Base-by-base conservation (phyloP, 2,888 invertebrate genomes). In the Vesta saturnalis region DNA sequence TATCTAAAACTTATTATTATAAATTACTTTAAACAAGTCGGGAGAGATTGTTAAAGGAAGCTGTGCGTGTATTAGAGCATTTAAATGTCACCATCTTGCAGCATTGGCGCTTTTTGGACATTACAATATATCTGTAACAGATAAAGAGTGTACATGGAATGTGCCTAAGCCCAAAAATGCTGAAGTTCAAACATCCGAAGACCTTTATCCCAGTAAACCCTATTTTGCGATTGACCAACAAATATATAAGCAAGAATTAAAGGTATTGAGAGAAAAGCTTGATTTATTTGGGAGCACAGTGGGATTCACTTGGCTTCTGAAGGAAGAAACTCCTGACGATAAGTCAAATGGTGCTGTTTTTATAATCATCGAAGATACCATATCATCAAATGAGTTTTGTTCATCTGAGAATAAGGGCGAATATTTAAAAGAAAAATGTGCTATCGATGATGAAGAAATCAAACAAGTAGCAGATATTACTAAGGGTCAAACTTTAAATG, bases 261-360 rank as follows among this genome's bases (percentile, higher is more conserved):
- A 14, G 3, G 21, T 1, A 10, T 54, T 54, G 18, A 19, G n/a
- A 19, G n/a, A 30, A 30, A 23, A 56, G 10, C 21, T 30, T 14
- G 15, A 19, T n/a, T 18, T 35, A 14, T 10, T 39, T 62, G 22
- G 62, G 16, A 14, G 6, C 30, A 35, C 21, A 43, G 35, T 62
- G 12, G 62, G 55, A 19, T 62, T 55, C 35, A 54, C 54, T 3
- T 62, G 55, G 62, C 22, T 55, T 12, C 21, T 55, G 14, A 16
- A 62, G 21, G 10, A 47, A 22, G 62, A 62, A 46, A 30, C 21
- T n/a, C 1, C 16, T 19, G 55, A 55, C 12, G n/a, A 5, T n/a
- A 18, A 35, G 2, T 8, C 3, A 35, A 21, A 15, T 0, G 14
- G 2, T 1, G 8, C 4, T 55, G 3, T 18, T 39, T 5, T 49